Base-by-base conservation (phyloP, 2,113 vertebrate species). In the Pseudonaja textilis region DNA sequence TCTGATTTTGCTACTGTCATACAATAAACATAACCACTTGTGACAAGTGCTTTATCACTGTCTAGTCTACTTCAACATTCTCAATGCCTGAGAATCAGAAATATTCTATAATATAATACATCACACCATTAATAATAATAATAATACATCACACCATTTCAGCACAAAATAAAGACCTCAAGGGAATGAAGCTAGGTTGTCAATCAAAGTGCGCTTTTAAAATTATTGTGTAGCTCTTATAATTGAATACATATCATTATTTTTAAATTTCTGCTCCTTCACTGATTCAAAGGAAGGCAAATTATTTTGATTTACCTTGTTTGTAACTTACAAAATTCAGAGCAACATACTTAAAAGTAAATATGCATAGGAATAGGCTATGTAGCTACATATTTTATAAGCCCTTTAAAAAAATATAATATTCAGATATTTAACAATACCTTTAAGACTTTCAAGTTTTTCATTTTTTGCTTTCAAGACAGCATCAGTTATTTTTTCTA, bases 401-500 rank as follows among this genome's bases (percentile, higher is more conserved):
- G 86, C 6, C n/a, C 12, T 26, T 25, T 91, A 47, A 88, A 89
- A 94, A 92, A 47, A 95, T 93, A 93, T 16, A 50, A 12, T 92
- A 61, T 89, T 91, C 7, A 52, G 18, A 54, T 90, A 69, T 90
- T 64, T 59, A 87, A 69, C 2, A 16, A 57, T 97, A 99, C 99
- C 98, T 98, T 97, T 98, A 57, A 98, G 96, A 91, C 98, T 96
- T 95, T 99, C 98, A 0, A 99, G 96, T 95, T 98, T 99, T 96
- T 99, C 98, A 88, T 99, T 99, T 97, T 99, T 99, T 64, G 98
- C 98, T 96, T 97, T 99, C 25, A 99, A 98, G 61, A 99, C 98
- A 92, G 99, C 98, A 7, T 99, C 99, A 8, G 99, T 99, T 96
- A 99, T 99, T 96, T 98, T 99, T 92, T 98, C 93, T 94, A 99